Evolutionary conservation across 2,888 invertebrate genomes (phyloP).

Genomic region (Hirudinaria manillensis): DNA sequence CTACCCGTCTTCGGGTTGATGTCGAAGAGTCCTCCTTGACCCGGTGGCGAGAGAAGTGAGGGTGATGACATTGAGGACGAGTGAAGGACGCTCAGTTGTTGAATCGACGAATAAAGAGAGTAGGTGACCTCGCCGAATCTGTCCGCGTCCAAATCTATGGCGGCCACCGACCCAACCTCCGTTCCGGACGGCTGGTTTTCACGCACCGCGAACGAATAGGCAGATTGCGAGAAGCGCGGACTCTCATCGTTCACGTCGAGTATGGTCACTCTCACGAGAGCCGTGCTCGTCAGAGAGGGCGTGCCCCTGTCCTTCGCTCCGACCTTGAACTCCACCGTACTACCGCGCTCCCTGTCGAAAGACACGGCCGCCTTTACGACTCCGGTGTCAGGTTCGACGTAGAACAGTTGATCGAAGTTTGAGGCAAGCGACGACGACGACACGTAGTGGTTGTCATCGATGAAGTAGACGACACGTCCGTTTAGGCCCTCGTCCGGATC

Average conservation of each 20-base stretch:
- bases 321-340: constrained; percentile 69
- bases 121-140: constrained; percentile 8
- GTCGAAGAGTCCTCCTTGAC: background rate
- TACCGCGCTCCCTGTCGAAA: constrained; percentile 81
- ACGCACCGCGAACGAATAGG: constrained; percentile 16
- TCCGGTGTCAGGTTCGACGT: constrained; percentile 70
- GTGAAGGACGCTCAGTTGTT: background rate
- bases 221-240: constrained; percentile 5
- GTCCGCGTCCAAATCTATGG: constrained; percentile 11
- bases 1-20: constrained; percentile 7
- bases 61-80: background rate
- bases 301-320: constrained; percentile 37
- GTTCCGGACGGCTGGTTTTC: constrained; percentile 16
- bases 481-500: constrained; percentile 36
- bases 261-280: constrained; percentile 28
- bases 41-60: background rate
- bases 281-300: constrained; percentile 34
- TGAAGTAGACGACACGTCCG: constrained; percentile 34
- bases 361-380: constrained; percentile 71
- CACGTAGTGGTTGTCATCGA: constrained; percentile 6
- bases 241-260: constrained; percentile 19
- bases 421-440: background rate
- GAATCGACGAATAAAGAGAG: background rate
- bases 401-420: constrained; percentile 57
- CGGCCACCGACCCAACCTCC: constrained; percentile 14